phyloP scores from a whole-genome alignment of 2,113 vertebrate genomes.

The Ctenomys sociabilis region DNA sequence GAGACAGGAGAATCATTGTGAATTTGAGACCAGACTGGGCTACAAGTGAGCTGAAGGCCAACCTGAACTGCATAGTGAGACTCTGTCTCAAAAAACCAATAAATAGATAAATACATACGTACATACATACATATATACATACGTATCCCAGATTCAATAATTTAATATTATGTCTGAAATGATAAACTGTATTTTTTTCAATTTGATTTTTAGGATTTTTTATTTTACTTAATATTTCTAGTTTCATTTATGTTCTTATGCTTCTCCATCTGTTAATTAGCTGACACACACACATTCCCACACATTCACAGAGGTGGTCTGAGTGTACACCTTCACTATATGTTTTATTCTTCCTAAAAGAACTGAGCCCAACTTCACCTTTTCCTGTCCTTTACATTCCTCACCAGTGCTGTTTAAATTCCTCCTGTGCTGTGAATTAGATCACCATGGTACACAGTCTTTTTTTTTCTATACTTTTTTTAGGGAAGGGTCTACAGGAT shows the following conservation, averaged over 20 bases:
- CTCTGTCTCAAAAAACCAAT: no score
- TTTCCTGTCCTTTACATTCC: constrained; percentile 2
- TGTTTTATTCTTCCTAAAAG: neutral
- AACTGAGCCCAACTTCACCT: neutral
- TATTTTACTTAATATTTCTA: neutral
- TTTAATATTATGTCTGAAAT: neutral
- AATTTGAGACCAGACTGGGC: no score
- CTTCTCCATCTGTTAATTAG: neutral
- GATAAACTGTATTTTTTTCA: neutral
- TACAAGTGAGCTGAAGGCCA: no score
- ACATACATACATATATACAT: no score
- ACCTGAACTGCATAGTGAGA: no score
- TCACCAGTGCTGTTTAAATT: neutral
- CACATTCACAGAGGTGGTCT: neutral
- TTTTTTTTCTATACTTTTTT: no score
- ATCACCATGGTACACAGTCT: no score
- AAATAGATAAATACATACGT: no score
- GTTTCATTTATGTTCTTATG: neutral
- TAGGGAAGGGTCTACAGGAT: no score
- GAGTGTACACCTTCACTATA: neutral
- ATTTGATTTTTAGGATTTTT: constrained; percentile 12
- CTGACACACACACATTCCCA: neutral
- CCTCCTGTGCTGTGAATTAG: neutral
- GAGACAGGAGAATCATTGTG: no score
- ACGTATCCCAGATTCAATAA: neutral